phyloP scores from a whole-genome alignment of 2,888 invertebrate species.

The Drosophila nigricruria region DNA sequence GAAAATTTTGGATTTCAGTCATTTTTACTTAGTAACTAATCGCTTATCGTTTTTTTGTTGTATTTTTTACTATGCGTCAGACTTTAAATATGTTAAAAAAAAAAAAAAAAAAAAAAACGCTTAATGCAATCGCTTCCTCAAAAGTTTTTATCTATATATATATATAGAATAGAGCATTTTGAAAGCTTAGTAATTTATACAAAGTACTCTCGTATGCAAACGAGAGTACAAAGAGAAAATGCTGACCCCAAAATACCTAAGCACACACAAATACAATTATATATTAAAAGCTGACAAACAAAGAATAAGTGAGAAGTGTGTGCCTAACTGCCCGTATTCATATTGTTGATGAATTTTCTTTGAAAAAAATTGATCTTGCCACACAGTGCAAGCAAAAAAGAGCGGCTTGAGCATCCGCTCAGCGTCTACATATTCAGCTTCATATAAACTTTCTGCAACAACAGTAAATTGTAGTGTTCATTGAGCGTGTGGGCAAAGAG shows the following conservation, averaged over 20 bases:
- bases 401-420: conserved; percentile 34
- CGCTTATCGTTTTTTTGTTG: conserved; percentile 27
- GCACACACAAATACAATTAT: conserved; percentile 9
- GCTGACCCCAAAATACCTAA: conserved; percentile 54
- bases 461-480: conserved; percentile 19
- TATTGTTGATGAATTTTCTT: conserved; percentile 1
- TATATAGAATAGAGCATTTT: conserved; percentile 8
- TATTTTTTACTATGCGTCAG: conserved; percentile 38
- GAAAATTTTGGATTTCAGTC: conserved; percentile 4
- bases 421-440: neutral
- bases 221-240: conserved; percentile 53
- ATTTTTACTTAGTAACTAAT: conserved; percentile 20
- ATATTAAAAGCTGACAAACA: conserved; percentile 37
- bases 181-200: conserved; percentile 36
- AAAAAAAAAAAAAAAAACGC: neutral
- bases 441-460: conserved; percentile 24
- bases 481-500: conserved; percentile 26
- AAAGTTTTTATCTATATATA: neutral
- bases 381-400: conserved; percentile 55
- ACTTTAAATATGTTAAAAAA: conserved; percentile 12
- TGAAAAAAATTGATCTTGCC: conserved; percentile 22
- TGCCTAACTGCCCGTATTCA: conserved; percentile 18
- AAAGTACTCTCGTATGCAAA: conserved; percentile 35
- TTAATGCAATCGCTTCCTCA: neutral
- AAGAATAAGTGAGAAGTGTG: conserved; percentile 32